phyloP scores from a whole-genome alignment of 2,888 invertebrate genomes.

The Hemistola chrysoprasaria region DNA sequence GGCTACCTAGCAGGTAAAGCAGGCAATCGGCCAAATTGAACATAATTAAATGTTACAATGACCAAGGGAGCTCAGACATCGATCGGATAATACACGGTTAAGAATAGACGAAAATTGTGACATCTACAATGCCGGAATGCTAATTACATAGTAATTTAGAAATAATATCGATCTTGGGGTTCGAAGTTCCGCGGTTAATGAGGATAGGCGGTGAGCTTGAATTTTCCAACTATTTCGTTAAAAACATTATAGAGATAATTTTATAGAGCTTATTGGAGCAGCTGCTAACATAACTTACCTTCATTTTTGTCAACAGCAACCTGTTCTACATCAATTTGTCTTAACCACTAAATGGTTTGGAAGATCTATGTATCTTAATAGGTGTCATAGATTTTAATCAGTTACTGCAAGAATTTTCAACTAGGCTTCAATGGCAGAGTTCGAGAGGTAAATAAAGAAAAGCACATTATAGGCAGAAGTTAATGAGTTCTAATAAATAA shows the following conservation, averaged over 20 bases:
- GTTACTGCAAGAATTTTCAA: too few relatives aligned
- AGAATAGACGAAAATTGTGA: conserved; percentile 44
- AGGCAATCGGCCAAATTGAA: conserved; percentile 76
- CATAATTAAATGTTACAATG: conserved; percentile 78
- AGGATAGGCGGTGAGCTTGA: background rate
- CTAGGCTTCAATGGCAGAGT: too few relatives aligned
- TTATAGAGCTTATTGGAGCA: background rate
- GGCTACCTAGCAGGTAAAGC: conserved; percentile 75
- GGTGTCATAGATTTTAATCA: too few relatives aligned
- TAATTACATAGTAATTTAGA: conserved; percentile 20
- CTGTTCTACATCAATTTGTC: background rate
- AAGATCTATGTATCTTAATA: too few relatives aligned
- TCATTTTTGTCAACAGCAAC: background rate
- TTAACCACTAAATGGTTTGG: background rate
- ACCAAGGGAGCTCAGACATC: conserved; percentile 63
- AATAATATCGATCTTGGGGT: conserved; percentile 11
- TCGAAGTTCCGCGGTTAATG: too few relatives aligned
- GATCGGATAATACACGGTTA: conserved; percentile 48
- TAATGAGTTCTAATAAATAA: too few relatives aligned
- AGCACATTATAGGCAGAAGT: too few relatives aligned
- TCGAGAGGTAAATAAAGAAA: too few relatives aligned
- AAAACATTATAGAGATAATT: background rate
- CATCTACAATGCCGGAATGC: conserved; percentile 23
- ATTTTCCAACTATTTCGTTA: background rate
- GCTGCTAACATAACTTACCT: background rate